phyloP scores from a whole-genome alignment of 2,113 vertebrate genomes.

The Bostrychus sinensis region DNA sequence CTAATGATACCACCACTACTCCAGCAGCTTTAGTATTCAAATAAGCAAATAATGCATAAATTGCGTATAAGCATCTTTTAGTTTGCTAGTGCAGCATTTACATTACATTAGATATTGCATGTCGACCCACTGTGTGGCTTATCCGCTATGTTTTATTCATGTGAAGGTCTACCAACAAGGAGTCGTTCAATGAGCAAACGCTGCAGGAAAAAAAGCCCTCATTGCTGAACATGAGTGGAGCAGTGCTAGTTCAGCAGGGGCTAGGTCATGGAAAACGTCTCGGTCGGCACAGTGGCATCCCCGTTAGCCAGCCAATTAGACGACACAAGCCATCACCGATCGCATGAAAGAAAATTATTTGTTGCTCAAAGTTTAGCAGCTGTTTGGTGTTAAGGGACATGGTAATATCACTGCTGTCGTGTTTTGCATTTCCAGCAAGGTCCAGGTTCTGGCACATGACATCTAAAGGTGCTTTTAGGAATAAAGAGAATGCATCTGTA shows the following conservation, averaged over 20 bases:
- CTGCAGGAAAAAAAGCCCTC: slow-evolving; percentile 33
- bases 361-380: slow-evolving; percentile 31
- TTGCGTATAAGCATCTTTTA: not conserved
- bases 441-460: slow-evolving; percentile 9
- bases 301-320: slow-evolving; percentile 49
- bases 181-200: slow-evolving; percentile 20
- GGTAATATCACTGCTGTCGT: slow-evolving; percentile 43
- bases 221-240: slow-evolving; percentile 27
- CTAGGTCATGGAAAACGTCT: not conserved
- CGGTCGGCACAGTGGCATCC: slow-evolving; percentile 6
- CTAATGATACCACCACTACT: not conserved
- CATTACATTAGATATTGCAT: slow-evolving; percentile 3
- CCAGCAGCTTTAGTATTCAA: not conserved
- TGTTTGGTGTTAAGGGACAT: slow-evolving; percentile 14
- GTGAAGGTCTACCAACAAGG: slow-evolving; percentile 24
- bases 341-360: slow-evolving; percentile 30
- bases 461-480: not conserved
- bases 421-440: slow-evolving; percentile 17
- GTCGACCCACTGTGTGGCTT: not conserved
- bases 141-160: slow-evolving; percentile 41
- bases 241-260: slow-evolving; percentile 49
- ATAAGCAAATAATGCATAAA: not conserved
- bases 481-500: not conserved
- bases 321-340: slow-evolving; percentile 24
- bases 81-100: not conserved